phyloP scores from a whole-genome alignment of 2,888 invertebrate species.

The Unio pictorum region DNA sequence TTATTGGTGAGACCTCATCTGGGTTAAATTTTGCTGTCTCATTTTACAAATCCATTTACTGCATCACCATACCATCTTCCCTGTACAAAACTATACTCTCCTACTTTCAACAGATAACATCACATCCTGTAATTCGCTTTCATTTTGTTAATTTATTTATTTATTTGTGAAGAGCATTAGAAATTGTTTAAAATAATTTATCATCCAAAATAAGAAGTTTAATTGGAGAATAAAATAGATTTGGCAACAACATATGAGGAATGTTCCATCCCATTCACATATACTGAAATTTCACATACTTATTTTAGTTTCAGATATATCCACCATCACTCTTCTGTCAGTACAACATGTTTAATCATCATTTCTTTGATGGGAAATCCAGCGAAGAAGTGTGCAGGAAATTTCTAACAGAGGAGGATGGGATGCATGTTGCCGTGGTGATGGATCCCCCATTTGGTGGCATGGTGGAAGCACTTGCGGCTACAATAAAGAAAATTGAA shows the following conservation, averaged over 20 bases:
- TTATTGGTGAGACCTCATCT: too few species aligned
- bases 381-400: constrained; percentile 38
- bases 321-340: constrained; percentile 78
- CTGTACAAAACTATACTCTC: too few species aligned
- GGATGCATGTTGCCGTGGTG: constrained; percentile 50
- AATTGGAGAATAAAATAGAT: too few species aligned
- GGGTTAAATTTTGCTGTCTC: too few species aligned
- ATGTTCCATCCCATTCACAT: not conserved
- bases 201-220: too few species aligned
- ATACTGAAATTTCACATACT: not conserved
- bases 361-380: constrained; percentile 79
- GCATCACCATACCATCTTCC: too few species aligned
- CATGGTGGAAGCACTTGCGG: constrained; percentile 84
- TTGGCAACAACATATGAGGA: not conserved
- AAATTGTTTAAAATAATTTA: too few species aligned
- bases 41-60: too few species aligned
- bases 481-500: constrained; percentile 76
- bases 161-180: too few species aligned
- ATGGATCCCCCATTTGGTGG: constrained; percentile 94
- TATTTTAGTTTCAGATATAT: constrained; percentile 71
- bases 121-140: too few species aligned
- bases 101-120: too few species aligned
- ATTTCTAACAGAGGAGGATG: constrained; percentile 71
- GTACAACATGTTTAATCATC: constrained; percentile 93
- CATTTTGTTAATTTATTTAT: too few species aligned